Evolutionary conservation across 2,888 invertebrate species (phyloP).

Genomic region (Lypha dubia): DNA sequence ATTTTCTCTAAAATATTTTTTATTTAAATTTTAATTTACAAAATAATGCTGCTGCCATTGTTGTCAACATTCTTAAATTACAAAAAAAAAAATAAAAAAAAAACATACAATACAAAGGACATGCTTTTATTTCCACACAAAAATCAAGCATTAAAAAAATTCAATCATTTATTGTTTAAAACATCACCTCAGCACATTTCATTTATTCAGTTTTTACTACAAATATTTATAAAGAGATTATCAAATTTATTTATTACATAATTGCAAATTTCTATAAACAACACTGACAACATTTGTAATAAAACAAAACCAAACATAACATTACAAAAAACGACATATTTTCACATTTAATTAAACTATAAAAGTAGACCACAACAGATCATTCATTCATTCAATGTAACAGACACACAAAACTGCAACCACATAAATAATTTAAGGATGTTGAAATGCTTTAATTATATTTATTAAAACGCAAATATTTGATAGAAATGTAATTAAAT

Average conservation of each 20-base stretch:
- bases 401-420: conserved; percentile 66
- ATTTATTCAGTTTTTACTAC: conserved; percentile 12
- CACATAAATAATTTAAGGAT: conserved; percentile 67
- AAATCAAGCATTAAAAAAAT: background rate
- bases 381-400: conserved; percentile 66
- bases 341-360: conserved; percentile 70
- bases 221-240: conserved; percentile 46
- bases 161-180: background rate
- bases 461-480: conserved; percentile 24
- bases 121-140: background rate
- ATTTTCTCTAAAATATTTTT: background rate
- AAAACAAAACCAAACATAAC: conserved; percentile 8
- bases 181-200: conserved; percentile 4
- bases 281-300: background rate
- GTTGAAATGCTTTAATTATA: conserved; percentile 54
- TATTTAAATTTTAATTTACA: background rate
- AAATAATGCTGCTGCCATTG: background rate
- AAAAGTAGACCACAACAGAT: conserved; percentile 69
- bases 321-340: conserved; percentile 51
- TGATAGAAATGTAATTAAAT: conserved; percentile 24
- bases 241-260: conserved; percentile 42
- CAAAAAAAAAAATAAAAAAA: background rate
- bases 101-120: background rate
- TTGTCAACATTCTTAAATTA: conserved; percentile 5
- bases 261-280: conserved; percentile 36